phyloP scores from a whole-genome alignment of 2,797 vertebrate species.

The Rhinophrynus dorsalis region DNA sequence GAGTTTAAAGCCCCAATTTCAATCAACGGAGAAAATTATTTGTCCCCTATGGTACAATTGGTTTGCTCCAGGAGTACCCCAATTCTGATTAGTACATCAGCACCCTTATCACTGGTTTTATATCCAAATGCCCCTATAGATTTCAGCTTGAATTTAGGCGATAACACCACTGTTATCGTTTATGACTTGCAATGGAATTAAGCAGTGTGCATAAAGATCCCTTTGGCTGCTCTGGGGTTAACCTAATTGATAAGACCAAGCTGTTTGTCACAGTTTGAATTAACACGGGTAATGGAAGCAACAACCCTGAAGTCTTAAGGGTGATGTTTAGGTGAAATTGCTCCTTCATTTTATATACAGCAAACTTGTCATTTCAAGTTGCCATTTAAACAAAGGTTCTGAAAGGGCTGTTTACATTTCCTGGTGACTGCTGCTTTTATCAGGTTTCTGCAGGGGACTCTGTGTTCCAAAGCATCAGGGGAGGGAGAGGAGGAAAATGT shows the following conservation, averaged over 20 bases:
- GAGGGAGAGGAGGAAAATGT: slow-evolving; percentile 32
- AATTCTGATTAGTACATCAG: too few relatives aligned
- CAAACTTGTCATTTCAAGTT: slow-evolving; percentile 35
- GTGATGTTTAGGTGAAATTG: slow-evolving; percentile 22
- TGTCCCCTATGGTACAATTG: too few relatives aligned
- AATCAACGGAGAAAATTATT: too few relatives aligned
- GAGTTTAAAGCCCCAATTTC: too few relatives aligned
- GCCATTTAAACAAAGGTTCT: slow-evolving; percentile 32
- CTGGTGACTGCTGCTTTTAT: slow-evolving; percentile 21
- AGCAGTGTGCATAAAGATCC: too few relatives aligned
- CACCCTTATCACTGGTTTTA: too few relatives aligned
- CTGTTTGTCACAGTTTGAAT: slow-evolving; percentile 21
- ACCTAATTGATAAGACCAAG: background rate
- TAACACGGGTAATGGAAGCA: slow-evolving; percentile 11
- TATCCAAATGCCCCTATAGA: too few relatives aligned
- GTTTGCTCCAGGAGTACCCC: too few relatives aligned
- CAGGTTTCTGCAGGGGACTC: slow-evolving; percentile 1
- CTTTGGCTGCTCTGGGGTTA: background rate
- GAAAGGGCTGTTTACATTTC: slow-evolving; percentile 30
- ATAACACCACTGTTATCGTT: too few relatives aligned
- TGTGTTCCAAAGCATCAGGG: background rate
- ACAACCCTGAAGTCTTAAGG: background rate
- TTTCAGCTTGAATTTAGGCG: too few relatives aligned
- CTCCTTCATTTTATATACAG: slow-evolving; percentile 23
- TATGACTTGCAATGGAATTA: too few relatives aligned